Evolutionary conservation across 2,797 vertebrate species (phyloP), one percentile per base, ranked within the genome.

Genomic region (Sebastes dallii): DNA sequence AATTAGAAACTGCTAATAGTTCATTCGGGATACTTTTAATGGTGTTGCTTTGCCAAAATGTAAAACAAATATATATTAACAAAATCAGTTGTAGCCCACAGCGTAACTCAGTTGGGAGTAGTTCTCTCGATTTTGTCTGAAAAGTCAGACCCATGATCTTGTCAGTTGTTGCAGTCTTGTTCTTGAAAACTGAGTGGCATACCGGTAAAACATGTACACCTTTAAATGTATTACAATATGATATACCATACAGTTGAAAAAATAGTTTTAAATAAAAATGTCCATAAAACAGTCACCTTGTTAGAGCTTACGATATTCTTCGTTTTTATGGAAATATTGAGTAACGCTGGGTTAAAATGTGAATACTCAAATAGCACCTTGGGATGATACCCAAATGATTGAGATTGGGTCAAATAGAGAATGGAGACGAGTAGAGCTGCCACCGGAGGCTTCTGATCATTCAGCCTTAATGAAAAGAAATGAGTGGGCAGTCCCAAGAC

Each of bases 391-490:
- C 65, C 50, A 68, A 29, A 66, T 42, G 65, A 72, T 36, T 56
- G 39, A 61, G 56, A 29, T 13, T 56, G 71, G 54, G 62, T 82
- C 78, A 82, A 66, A 77, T 61, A 75, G 59, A 59, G 42, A 79
- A 60, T 4, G 42, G 12, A 76, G 42, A 81, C 74, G 3, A 72
- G 69, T 52, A 39, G 52, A 79, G 24, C 60, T 85, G 76, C 81
- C 87, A 73, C 62, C 14, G 20, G 66, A 79, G 77, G 76, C 67
- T 81, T 60, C 18, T 22, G 30, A 83, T 87, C 89, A 89, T 75
- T 88, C 83, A 82, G 67, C 39, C 27, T 67, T 88, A 84, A 92
- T 91, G 77, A 90, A 87, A 91, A 90, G 77, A 81, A 84, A 88
- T 86, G 81, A 88, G 84, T 81, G 77, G 86, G 85, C 74, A 80